Percentiles rank a stretch among this genome's conserved stretches.
Evolutionary conservation across 2,797 vertebrate genomes (phyloP).

Genomic region (Danio choprae): DNA sequence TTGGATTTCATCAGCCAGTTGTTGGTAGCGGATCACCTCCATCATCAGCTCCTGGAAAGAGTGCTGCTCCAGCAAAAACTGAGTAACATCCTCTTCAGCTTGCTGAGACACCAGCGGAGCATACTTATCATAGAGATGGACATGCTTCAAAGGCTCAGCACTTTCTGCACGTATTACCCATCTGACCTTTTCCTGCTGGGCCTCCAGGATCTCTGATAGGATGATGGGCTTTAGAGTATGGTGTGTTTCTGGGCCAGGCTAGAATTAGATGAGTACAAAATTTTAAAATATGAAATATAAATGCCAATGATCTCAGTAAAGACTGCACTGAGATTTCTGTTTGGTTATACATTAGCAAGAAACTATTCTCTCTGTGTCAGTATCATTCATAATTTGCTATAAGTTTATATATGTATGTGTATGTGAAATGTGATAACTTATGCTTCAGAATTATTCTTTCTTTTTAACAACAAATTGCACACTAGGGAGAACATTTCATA

Average conservation of each 20-base stretch:
- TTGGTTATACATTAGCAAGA: background rate
- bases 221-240: constrained; percentile 81
- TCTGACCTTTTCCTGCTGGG: constrained; percentile 77
- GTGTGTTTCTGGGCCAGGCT: constrained; percentile 70
- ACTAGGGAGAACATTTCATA: background rate
- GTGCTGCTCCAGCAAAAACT: constrained; percentile 80
- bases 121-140: constrained; percentile 86
- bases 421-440: background rate
- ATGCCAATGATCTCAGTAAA: background rate
- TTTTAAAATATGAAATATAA: background rate
- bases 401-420: background rate
- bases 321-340: background rate
- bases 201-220: constrained; percentile 80
- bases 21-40: constrained; percentile 81
- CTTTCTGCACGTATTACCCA: constrained; percentile 77
- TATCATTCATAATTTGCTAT: background rate
- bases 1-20: constrained; percentile 83
- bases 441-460: background rate
- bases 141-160: constrained; percentile 75
- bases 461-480: too few relatives aligned
- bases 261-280: constrained; percentile 22
- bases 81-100: constrained; percentile 80
- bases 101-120: constrained; percentile 79
- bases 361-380: background rate
- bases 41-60: constrained; percentile 82